Conservation (phyloP, 2,797 vertebrate genomes). For the Oceanodroma leucorhoa region DNA sequence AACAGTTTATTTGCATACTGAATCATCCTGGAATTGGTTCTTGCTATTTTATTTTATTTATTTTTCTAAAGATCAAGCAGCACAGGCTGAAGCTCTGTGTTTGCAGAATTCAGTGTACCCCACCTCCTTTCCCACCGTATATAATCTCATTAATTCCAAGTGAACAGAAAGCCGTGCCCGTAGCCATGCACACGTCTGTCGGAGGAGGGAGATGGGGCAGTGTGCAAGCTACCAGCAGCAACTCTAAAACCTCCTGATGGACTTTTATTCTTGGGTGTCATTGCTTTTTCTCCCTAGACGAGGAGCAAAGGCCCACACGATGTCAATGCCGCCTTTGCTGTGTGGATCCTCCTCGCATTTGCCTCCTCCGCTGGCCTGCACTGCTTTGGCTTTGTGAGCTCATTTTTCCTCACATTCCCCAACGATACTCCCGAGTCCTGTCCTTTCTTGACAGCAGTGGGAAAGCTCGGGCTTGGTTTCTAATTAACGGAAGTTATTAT, state of each 20-base stretch:
- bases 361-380: neutral
- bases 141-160: conserved; percentile 48
- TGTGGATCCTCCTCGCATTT: neutral
- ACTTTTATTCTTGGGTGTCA: neutral
- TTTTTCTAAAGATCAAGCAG: conserved; percentile 25
- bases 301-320: neutral
- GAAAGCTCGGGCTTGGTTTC: neutral
- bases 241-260: neutral
- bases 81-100: neutral
- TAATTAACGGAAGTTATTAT: conserved; percentile 21
- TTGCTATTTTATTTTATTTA: conserved; percentile 10
- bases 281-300: neutral
- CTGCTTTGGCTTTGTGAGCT: neutral
- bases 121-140: neutral
- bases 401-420: neutral
- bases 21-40: conserved; percentile 32
- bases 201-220: neutral
- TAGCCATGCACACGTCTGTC: neutral
- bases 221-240: neutral
- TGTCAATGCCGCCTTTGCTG: neutral
- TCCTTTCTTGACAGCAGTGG: neutral
- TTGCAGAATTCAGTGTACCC: neutral
- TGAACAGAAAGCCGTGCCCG: neutral
- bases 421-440: neutral
- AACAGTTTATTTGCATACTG: neutral